Base-by-base conservation (phyloP, 2,888 invertebrate genomes). In the Drosophila robusta region DNA sequence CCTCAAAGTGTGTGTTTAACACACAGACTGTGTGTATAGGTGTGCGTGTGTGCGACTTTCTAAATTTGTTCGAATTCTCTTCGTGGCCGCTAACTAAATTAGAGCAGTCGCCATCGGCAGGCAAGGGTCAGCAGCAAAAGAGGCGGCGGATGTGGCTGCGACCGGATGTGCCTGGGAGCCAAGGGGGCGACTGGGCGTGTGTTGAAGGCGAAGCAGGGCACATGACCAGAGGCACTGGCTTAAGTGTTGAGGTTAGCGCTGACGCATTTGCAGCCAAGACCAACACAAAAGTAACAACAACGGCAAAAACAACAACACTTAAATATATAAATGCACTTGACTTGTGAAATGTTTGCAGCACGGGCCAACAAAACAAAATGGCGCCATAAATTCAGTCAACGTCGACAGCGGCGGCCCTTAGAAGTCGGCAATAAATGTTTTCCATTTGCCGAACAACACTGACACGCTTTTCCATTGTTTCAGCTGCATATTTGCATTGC, bases 361-460 rank as follows among this genome's bases (percentile, higher is more conserved):
- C 45, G 46, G 47, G 34, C 50, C 44, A 63, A 68, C 75, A 73
- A 70, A 75, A 83, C 70, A 70, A 87, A 85, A 85, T 85, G 73
- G 82, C 78, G 69, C 67, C 76, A 85, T 85, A 80, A 87, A 85
- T 87, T 81, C 61, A 75, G 62, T 68, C 66, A 74, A 81, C 62
- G 80, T 75, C 85, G 65, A 70, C 78, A 75, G 71, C 61, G 57
- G 63, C 70, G 58, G 52, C 75, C 67, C 83, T 80, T 61, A 67
- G 76, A 80, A 86, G 78, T 70, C 74, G 70, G 76, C 87, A 80
- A 85, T 85, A 87, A 85, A 85, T 85, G 84, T 82, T 87, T 68
- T 67, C 78, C 50, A 75, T 72, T 83, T 69, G 61, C 63, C 42
- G 45, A 68, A 75, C 62, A 79, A 56, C 61, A 62, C 75, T 76